Evolutionary conservation across 1,140 invertebrate genomes (phyloP), one percentile per base, ranked within the genome.

Genomic region (Heliconius hewitsoni): DNA sequence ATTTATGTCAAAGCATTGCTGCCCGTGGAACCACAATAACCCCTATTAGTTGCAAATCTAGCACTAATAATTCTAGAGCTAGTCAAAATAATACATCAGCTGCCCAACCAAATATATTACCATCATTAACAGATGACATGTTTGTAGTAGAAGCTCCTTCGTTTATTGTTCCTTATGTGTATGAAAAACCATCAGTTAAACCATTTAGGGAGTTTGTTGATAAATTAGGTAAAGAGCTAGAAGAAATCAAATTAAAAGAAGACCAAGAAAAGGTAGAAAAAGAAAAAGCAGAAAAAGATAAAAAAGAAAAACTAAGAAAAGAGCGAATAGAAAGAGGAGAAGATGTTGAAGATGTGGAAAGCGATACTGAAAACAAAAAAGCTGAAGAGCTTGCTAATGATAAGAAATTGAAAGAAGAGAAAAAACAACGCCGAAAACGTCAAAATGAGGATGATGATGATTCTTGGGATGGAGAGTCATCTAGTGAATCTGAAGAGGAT

Each of bases 81-180:
- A 85, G 82, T 84, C 87, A 84, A 86, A 88, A 85, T 86, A 82
- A 86, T 80, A 86, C 60, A 66, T 66, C 91, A 95, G 30, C 71
- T 71, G 71, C 71, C 23, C 60, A 71, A 71, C 71, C 95, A 60
- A 85, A 95, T 55, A 96, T 97, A 76, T 90, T 98, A 80, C 97
- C 97, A 1, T 96, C 97, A 8, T 94, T 98, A 6, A 98, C 97
- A 6, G 98, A 98, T 90, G 97, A 98, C 85, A 98, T 98, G 97
- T 98, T 97, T 93, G 97, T 98, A 1, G 97, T 98, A 13, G 98
- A 98, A 93, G 98, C 98, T 37, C 98, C 98, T 6, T 98, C 97
- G n/a, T 98, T 98, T 87, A 98, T 98, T 88, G 97, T 98, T 83
- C 98, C 98, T 70, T 98, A 98, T 92, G 97, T 98, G 18, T 98